Evolutionary conservation across 2,797 vertebrate species (phyloP), one percentile per base, ranked within the genome.

Genomic region (Anguilla obscura): DNA sequence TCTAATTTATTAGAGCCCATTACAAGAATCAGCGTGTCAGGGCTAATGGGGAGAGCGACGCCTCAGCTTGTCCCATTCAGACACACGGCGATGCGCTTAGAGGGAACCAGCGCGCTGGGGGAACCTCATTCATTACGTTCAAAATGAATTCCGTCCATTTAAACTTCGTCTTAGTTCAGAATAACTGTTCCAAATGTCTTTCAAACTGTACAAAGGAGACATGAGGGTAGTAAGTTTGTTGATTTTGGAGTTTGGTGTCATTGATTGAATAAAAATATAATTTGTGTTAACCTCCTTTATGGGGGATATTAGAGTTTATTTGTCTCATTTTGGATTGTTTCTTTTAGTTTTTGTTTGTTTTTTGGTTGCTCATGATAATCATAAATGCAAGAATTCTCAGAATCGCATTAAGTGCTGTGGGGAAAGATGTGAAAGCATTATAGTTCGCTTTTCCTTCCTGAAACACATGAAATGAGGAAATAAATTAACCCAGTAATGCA

Each of bases 1-100:
- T 63, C 36, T 58, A 66, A 87, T 48, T 87, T 71, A 0, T 84
- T 87, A 84, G 58, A 52, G 48, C 14, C 82, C 18, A 16, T 66
- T n/a, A 27, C 45, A 66, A 50, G 33, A 63, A 79, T 58, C 21
- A 1, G 7, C 21, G 18, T 58, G 83, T 85, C 87, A 69, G 7
- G 33, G 56, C 63, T 88, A 36, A 71, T 87, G 83, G 84, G 50
- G 21, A 74, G 85, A 66, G 60, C 36, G 48, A 66, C 85, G 40
- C 33, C 40, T 86, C 85, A 14, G 21, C 66, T 18, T 36, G 50
- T 48, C n/a, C 66, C 48, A 56, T 76, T 74, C 60, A 74, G 24
- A 71, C 50, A n/a, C 12, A 45, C 7, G 0, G 40, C 21, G 9
- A 2, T n/a, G 18, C n/a, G 33, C 66, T 21, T 21, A 8, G 3